Conservation (phyloP, 2,113 vertebrate genomes). For the Neogale vison region DNA sequence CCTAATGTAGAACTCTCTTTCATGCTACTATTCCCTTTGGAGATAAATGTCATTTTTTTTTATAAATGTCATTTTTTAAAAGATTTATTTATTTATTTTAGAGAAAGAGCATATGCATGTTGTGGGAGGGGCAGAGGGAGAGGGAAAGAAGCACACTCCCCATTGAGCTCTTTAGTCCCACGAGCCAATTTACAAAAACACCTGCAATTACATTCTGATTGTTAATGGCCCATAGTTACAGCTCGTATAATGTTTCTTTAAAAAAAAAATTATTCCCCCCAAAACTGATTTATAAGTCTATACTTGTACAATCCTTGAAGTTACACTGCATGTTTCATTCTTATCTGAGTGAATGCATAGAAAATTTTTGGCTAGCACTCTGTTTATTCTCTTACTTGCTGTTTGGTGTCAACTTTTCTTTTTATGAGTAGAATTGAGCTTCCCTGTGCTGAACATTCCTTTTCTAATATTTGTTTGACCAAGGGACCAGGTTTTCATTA, state of each 20-base stretch:
- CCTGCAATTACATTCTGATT: background rate
- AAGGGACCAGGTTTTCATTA: background rate
- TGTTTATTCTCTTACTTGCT: background rate
- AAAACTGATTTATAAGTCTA: background rate
- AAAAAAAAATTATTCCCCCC: background rate
- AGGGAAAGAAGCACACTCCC: background rate
- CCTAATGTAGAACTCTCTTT: background rate
- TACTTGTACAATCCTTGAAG: background rate
- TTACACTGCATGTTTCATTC: background rate
- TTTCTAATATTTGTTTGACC: background rate
- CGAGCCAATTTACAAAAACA: background rate
- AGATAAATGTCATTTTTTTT: background rate
- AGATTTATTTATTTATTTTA: background rate
- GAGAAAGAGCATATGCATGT: background rate
- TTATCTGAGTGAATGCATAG: background rate
- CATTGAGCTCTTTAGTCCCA: background rate
- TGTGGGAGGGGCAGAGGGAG: background rate
- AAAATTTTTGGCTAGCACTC: background rate
- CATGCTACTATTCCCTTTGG: background rate
- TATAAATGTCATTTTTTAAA: background rate
- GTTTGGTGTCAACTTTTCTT: background rate
- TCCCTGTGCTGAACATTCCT: background rate
- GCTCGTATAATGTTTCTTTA: background rate
- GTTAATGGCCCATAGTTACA: background rate
- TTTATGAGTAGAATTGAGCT: background rate